Evolutionary conservation across 2,797 vertebrate genomes (phyloP).

Genomic region (Kryptopterus vitreolus): DNA sequence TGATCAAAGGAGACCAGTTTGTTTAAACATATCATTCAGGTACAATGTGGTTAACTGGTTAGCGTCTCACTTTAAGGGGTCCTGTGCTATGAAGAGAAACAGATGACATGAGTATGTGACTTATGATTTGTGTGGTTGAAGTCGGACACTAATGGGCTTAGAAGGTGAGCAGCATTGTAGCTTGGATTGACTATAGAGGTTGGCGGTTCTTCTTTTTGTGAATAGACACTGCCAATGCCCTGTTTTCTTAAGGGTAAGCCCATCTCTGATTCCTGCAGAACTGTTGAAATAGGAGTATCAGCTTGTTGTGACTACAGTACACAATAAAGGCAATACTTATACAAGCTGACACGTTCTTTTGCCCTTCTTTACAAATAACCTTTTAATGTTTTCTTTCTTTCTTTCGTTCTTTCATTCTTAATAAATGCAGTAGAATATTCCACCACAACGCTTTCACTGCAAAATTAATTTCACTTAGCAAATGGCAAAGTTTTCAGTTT

Average conservation of each 20-base stretch:
- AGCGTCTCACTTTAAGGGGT: conserved; percentile 9
- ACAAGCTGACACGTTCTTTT: conserved; percentile 63
- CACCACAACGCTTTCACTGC: not conserved
- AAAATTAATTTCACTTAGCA: no score
- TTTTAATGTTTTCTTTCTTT: not conserved
- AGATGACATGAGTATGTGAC: conserved; percentile 17
- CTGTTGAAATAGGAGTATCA: conserved; percentile 66
- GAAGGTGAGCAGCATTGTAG: conserved; percentile 30
- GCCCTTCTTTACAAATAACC: conserved; percentile 56
- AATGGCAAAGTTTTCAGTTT: no score
- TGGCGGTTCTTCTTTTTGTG: conserved; percentile 25
- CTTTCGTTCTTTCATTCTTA: not conserved
- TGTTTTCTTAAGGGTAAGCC: conserved; percentile 77
- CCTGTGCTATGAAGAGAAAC: conserved; percentile 20
- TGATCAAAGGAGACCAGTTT: conserved; percentile 14
- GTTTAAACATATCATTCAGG: conserved; percentile 15
- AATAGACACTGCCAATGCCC: conserved; percentile 45
- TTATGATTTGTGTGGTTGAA: conserved; percentile 16
- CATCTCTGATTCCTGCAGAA: conserved; percentile 54
- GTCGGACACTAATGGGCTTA: conserved; percentile 17
- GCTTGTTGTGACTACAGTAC: conserved; percentile 75
- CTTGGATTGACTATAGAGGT: conserved; percentile 13
- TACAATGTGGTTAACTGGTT: conserved; percentile 15
- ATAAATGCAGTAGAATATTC: not conserved
- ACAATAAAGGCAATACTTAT: conserved; percentile 70